These are phyloP conservation scores for Nycticebus coucang DNA, from an alignment of 2,113 vertebrate species.

Conservation along the genomic window DNA sequence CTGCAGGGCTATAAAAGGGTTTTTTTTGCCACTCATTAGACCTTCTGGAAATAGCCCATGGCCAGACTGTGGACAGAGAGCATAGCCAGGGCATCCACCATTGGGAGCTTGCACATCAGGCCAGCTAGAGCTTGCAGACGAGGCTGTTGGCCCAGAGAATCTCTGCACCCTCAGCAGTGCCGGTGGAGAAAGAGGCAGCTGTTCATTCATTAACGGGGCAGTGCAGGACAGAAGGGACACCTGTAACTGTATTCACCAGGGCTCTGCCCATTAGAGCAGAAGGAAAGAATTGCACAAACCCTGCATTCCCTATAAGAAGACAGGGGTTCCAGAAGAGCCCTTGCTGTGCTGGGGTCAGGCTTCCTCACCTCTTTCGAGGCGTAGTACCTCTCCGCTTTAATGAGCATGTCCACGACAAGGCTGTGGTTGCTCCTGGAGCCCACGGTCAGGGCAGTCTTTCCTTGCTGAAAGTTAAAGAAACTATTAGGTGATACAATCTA, in stretches of 20 bases:
- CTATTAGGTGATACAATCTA: neutral
- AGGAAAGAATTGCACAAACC: neutral
- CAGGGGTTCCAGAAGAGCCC: rapidly evolving
- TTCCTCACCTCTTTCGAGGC: conserved; percentile 87
- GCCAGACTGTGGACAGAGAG: neutral
- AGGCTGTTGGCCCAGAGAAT: neutral
- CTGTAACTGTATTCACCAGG: neutral
- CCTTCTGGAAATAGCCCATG: neutral
- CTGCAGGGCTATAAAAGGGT: too few species aligned
- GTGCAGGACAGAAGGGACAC: neutral
- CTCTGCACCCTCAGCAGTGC: neutral
- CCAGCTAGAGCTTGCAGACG: rapidly evolving
- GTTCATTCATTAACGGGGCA: neutral
- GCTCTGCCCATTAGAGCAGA: neutral
- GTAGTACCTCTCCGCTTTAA: conserved; percentile 94
- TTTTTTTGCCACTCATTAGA: neutral
- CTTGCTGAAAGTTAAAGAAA: conserved; percentile 86
- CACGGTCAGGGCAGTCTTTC: conserved; percentile 89
- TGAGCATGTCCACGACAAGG: conserved; percentile 94
- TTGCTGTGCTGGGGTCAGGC: rapidly evolving
- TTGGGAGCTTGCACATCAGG: rapidly evolving
- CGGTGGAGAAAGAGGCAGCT: neutral
- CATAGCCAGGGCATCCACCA: neutral
- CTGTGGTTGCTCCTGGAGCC: conserved; percentile 90
- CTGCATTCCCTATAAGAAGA: neutral